Base-by-base conservation (phyloP, 2,797 vertebrate genomes). In the Rhinophrynus dorsalis region DNA sequence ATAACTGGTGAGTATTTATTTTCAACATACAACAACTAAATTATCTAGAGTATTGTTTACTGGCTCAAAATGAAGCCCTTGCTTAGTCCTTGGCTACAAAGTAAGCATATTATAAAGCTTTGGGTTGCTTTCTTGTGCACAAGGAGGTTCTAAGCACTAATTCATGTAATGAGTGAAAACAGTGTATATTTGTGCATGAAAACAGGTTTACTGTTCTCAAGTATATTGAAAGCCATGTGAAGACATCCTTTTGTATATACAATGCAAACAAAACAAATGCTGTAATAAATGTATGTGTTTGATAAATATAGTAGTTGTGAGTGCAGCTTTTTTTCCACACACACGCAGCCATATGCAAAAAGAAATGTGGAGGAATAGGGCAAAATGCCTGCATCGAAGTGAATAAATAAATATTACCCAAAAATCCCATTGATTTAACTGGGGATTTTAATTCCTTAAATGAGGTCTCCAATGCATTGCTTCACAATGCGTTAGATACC, bases 1-100 rank as follows among this genome's bases (percentile, higher is more conserved):
- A 68, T 69, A 63, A 83, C n/a, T n/a, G n/a, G 7, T 78, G 51
- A 80, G 62, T 81, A 72, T 87, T 86, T 83, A 79, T 82, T 83
- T 65, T 50, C 35, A 75, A 50, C 68, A 67, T 45, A 64, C 74
- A 77, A 15, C 32, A 30, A 37, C 71, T 54, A 54, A 76, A 70
- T 52, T 78, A 47, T 67, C 70, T 67, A 76, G 67, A 79, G 29
- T 73, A 64, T 55, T 61, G 67, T 83, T 85, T 84, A 81, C 82
- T 66, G 71, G 58, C 68, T 20, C 17, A 2, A 29, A 18, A 32
- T 10, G 66, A 7, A 2, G 24, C 51, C 69, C 47, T 42, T 63
- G 18, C 50, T n/a, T 9, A 18, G n/a, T 10, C 40, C 20, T 47
- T 47, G 44, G 5, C 5, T 47, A n/a, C n/a, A n/a, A n/a, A n/a